Evolutionary conservation across 1,140 invertebrate genomes (phyloP).

Genomic region (Drosophila obscura): DNA sequence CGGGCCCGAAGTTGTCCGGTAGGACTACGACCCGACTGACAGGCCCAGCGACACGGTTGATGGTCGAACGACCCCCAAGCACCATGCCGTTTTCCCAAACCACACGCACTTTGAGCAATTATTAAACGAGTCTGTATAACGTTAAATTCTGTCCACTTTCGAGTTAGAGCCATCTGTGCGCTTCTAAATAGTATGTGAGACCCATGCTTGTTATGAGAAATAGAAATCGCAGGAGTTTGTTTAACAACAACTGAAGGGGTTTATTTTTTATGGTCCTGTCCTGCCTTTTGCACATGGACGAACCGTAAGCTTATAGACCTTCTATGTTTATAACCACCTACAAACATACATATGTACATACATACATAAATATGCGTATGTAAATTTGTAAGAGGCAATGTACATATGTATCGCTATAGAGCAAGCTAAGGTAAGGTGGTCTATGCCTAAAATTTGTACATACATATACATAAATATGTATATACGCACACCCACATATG

Average conservation of each 20-base stretch:
- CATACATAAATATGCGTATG: constrained; percentile 15
- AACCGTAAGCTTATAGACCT: constrained; percentile 56
- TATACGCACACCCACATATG: constrained; percentile 1
- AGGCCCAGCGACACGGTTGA: constrained; percentile 74
- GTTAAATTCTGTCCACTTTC: constrained; percentile 81
- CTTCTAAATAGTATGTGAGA: constrained; percentile 37
- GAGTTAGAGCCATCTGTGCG: constrained; percentile 60
- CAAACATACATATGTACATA: constrained; percentile 19
- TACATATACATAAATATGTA: constrained; percentile 20
- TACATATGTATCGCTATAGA: too few relatives aligned
- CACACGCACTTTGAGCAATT: constrained; percentile 80
- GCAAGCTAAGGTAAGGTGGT: too few relatives aligned
- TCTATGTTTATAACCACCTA: constrained; percentile 15
- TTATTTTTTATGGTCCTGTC: constrained; percentile 65
- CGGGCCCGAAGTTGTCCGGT: constrained; percentile 24
- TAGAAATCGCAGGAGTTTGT: constrained; percentile 80
- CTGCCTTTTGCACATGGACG: neutral
- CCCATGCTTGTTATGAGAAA: constrained; percentile 55
- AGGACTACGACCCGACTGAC: constrained; percentile 54
- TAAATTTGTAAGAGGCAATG: neutral
- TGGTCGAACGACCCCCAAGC: constrained; percentile 22
- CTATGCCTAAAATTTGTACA: too few relatives aligned
- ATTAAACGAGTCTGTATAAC: constrained; percentile 82
- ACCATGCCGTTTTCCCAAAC: constrained; percentile 51
- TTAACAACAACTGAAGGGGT: constrained; percentile 80